phyloP scores from a whole-genome alignment of 2,113 vertebrate genomes.

The Nibea coibor region DNA sequence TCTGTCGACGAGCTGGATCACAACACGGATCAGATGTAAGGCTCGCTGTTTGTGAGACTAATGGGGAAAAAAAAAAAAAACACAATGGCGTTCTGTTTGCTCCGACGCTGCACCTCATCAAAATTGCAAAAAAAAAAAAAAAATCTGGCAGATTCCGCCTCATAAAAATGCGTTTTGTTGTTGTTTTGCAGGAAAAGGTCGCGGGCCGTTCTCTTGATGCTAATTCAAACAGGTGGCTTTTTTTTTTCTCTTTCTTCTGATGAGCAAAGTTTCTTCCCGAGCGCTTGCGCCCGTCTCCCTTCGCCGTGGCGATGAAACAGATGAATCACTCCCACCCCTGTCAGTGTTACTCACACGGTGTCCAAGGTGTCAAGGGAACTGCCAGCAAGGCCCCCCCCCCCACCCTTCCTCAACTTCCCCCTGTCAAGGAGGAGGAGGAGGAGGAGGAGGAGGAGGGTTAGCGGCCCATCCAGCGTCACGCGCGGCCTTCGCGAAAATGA shows the following conservation, averaged over 20 bases:
- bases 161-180: not conserved
- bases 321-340: constrained; percentile 57
- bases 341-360: constrained; percentile 54
- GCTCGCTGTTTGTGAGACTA: constrained; percentile 65
- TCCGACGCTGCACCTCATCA: constrained; percentile 58
- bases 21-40: constrained; percentile 63
- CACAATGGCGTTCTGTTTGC: constrained; percentile 44
- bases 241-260: too few species aligned
- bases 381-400: constrained; percentile 43
- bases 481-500: constrained; percentile 69
- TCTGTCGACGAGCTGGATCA: constrained; percentile 77
- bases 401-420: too few species aligned
- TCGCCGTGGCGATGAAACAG: constrained; percentile 33
- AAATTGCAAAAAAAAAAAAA: constrained; percentile 44
- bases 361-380: constrained; percentile 71
- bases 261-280: too few species aligned
- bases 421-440: constrained; percentile 25
- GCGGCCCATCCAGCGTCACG: constrained; percentile 36
- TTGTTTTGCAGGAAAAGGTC: constrained; percentile 43
- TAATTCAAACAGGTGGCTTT: constrained; percentile 41
- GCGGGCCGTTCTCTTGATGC: constrained; percentile 5
- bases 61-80: constrained; percentile 40
- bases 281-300: not conserved
- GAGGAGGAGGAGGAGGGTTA: too few species aligned
- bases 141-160: constrained; percentile 8